Evolutionary conservation across 2,113 vertebrate species (phyloP).

Genomic region (Pedionomus torquatus): DNA sequence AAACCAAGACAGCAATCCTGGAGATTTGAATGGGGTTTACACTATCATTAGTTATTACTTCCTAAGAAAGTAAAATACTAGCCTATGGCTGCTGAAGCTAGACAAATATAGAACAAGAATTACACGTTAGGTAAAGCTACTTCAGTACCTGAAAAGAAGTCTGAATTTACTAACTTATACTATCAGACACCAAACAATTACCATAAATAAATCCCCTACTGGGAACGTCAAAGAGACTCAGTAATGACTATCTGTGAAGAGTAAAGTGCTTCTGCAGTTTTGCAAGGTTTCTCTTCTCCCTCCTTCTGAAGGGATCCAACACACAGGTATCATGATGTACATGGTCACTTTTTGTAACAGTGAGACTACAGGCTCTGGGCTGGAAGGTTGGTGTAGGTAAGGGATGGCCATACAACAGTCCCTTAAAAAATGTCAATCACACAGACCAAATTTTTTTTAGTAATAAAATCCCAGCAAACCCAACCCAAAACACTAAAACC

Average conservation of each 20-base stretch:
- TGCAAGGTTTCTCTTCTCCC: not conserved
- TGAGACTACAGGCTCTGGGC: not conserved
- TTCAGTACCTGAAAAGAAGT: not conserved
- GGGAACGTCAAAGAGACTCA: not conserved
- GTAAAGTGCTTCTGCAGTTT: not conserved
- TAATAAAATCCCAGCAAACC: not conserved
- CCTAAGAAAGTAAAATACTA: not conserved
- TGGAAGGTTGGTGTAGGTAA: not conserved
- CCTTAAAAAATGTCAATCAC: not conserved
- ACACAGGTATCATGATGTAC: accelerated
- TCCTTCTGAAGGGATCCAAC: not conserved
- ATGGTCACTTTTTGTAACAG: not conserved
- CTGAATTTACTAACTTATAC: not conserved
- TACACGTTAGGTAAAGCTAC: not conserved
- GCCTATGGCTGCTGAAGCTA: not conserved
- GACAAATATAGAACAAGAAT: not conserved
- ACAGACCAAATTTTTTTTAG: not conserved
- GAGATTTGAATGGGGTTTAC: not conserved
- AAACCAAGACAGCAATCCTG: not conserved
- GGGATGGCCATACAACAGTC: not conserved
- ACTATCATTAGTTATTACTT: not conserved
- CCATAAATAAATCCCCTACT: not conserved
- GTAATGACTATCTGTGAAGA: not conserved
- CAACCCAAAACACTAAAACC: not conserved
- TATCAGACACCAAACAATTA: not conserved